Base-by-base conservation (phyloP, 2,113 vertebrate genomes). In the Camelus bactrianus region DNA sequence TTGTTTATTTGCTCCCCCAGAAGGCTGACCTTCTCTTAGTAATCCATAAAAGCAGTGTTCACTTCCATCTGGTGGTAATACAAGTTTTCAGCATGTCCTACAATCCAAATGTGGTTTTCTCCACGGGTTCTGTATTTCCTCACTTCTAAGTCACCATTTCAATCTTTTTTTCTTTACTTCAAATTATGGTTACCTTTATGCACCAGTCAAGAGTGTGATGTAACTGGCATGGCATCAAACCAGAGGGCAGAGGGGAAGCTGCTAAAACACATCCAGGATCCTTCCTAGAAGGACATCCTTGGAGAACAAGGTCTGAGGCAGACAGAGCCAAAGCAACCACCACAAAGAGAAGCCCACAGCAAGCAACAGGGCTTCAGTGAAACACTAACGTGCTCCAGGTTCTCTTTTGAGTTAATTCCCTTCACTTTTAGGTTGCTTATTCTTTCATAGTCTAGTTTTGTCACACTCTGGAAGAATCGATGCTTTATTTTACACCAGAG, bases 281-380 rank as follows among this genome's bases (percentile, higher is more conserved):
- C 24, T 65, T 67, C 30, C 13, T 1, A 14, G 26, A 52, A 65
- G 38, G 42, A 56, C 17, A 20, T 75, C 83, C 60, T 28, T 56
- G 48, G 86, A 72, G 19, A 50, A 70, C 1, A 1, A 28, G 17
- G 14, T 50, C 73, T 32, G 22, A 26, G 30, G 50, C n/a, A 65
- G 10, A 67, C 10, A 35, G 3, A 65, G 7, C 8, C 42, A 13
- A 46, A 24, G 54, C 22, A 35, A 46, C 2, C 54, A 64, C 52
- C 13, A 9, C 3, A 12, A 4, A 50, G 38, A 54, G 48, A 67
- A 79, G 26, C 26, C 65, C 17, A 32, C 0, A 8, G 14, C 28
- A 30, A 65, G 38, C 12, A n/a, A 16, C 0, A 67, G 46, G 8
- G 8, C 24, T 60, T 20, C 7, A 0, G 4, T 46, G 32, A 11